These are phyloP conservation scores for Sebastes umbrosus DNA, from an alignment of 2,797 vertebrate genomes.

Conservation along the genomic window DNA sequence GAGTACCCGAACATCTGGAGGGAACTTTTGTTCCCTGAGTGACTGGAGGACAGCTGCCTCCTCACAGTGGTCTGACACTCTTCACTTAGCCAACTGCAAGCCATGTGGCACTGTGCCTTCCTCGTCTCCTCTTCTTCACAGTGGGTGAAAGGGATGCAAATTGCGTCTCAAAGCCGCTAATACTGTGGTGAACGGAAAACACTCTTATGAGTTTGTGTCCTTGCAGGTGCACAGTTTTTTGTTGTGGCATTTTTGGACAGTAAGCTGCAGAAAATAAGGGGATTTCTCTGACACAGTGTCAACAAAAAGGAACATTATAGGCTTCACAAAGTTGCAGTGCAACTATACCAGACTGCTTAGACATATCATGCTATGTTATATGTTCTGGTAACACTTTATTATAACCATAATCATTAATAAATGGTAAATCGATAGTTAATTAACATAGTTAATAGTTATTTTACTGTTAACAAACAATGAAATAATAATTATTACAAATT, in stretches of 20 bases:
- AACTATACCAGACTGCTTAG: background rate
- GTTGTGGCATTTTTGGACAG: background rate
- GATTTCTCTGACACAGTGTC: background rate
- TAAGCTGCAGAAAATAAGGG: background rate
- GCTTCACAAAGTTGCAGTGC: background rate
- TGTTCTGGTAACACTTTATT: no score
- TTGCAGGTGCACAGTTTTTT: slow-evolving; percentile 9
- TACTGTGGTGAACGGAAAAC: slow-evolving; percentile 20
- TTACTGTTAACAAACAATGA: no score
- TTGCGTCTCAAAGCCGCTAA: slow-evolving; percentile 38
- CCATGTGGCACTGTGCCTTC: slow-evolving; percentile 58
- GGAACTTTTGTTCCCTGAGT: slow-evolving; percentile 59
- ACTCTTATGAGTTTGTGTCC: slow-evolving; percentile 18
- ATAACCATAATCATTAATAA: no score
- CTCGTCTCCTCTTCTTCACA: slow-evolving; percentile 44
- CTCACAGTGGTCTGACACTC: slow-evolving; percentile 53
- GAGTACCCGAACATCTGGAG: slow-evolving; percentile 66
- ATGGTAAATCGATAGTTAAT: no score
- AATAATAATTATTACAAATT: no score
- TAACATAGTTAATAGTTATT: no score
- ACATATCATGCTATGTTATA: background rate
- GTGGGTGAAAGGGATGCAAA: slow-evolving; percentile 64
- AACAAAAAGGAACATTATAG: background rate
- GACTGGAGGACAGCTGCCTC: slow-evolving; percentile 69
- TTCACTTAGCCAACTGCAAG: slow-evolving; percentile 44